Percentiles rank a stretch among this genome's conserved stretches.
Evolutionary conservation across 2,888 invertebrate species (phyloP).

Genomic region (Ferrisia virgata): DNA sequence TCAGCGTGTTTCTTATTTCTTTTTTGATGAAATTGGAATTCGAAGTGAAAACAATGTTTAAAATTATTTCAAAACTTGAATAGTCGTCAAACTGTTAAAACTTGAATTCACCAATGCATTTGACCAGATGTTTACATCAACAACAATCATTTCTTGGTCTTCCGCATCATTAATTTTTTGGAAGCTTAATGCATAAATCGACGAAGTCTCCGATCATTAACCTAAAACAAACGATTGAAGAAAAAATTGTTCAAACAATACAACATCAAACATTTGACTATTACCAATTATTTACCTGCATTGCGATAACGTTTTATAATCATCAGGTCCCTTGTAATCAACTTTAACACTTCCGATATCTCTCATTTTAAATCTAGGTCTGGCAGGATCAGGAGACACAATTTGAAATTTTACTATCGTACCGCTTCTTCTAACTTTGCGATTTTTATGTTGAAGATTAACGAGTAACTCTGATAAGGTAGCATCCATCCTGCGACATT

Average conservation of each 20-base stretch:
- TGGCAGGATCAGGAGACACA: conserved; percentile 33
- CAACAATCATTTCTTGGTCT: too few relatives aligned
- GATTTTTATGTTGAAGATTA: conserved; percentile 34
- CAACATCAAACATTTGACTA: background rate
- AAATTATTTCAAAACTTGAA: too few relatives aligned
- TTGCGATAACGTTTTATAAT: conserved; percentile 35
- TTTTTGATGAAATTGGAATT: background rate
- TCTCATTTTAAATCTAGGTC: conserved; percentile 15
- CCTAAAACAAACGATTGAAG: background rate
- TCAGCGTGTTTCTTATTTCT: background rate
- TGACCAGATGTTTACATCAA: too few relatives aligned
- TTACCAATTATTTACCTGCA: background rate
- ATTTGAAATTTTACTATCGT: conserved; percentile 29
- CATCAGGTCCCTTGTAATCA: conserved; percentile 41
- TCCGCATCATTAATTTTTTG: background rate
- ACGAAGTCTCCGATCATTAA: conserved; percentile 22
- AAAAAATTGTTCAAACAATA: background rate
- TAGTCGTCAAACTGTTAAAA: too few relatives aligned
- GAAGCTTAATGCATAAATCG: conserved; percentile 35
- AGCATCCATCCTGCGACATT: conserved; percentile 36
- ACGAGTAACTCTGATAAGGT: conserved; percentile 28
- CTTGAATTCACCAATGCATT: too few relatives aligned
- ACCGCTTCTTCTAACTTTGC: conserved; percentile 31
- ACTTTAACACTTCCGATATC: conserved; percentile 34
- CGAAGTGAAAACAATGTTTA: too few relatives aligned